Base-by-base conservation (phyloP, 2,797 vertebrate species). In the Phataginus tricuspis region DNA sequence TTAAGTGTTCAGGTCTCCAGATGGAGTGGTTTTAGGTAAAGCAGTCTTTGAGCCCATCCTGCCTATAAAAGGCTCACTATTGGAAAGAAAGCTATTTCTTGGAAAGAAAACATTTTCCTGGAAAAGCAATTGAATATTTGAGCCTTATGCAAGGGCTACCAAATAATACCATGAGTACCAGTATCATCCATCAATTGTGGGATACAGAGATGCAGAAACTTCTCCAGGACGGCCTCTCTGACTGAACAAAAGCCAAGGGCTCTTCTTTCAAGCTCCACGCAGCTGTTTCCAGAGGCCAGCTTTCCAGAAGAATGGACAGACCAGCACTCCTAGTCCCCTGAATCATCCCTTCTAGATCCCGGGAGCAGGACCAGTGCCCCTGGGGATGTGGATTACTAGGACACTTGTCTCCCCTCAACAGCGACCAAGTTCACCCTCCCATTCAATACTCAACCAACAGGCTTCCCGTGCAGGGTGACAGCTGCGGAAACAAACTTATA, bases 21-120 rank as follows among this genome's bases (percentile, higher is more conserved):
- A 12, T 10, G 49, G n/a, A 63, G 74, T 49, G 23, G 51, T 63
- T 89, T 61, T 9, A 49, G 61, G 61, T 16, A 15, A 51, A 80
- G 78, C 51, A 6, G 14, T 39, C 83, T 93, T 18, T 55, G 80
- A 75, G 37, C 10, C 31, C 23, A 18, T 7, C 18, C 34, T 25
- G 18, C 53, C 45, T 37, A 6, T 0, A 5, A 31, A 86, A 39
- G 29, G 77, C 29, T 80, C 19, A 8, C 64, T 16, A 57, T 5
- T 55, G 72, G 63, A 69, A 79, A 95, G 68, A 83, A 55, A 84
- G 49, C 19, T 37, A 53, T 77, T 61, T 25, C 82, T 34, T 19
- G 51, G 61, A 82, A 87, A 42, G 86, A 23, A 79, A 92, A 71
- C 12, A 13, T 74, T 53, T 71, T 84, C 80, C 64, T 49, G 63